Evolutionary conservation across 1,140 invertebrate genomes (phyloP), one percentile per base, ranked within the genome.

Genomic region (Diorhabda sublineata): DNA sequence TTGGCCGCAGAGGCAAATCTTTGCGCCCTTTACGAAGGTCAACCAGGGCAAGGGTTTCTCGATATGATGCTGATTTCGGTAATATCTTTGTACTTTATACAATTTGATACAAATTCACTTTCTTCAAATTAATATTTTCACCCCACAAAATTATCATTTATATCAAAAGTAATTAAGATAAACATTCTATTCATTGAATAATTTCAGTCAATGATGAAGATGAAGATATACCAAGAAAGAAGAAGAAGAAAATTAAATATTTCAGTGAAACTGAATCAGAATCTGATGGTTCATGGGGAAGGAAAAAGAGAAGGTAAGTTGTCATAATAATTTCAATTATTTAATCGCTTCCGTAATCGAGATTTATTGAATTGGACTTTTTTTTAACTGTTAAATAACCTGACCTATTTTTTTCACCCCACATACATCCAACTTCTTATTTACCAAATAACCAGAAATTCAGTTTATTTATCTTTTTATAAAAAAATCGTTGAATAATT

Each of bases 21-120:
- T 67, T 69, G 3, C 78, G 81, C 42, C 81, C 85, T 8, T 83
- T 87, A 3, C 77, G 88, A 70, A 80, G 88, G 69, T 89, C 87
- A 2, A 86, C 85, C 0, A 78, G 87, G 56, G 82, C 85, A 0
- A 80, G 87, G 68, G 45, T 59, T 5, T 84, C 83, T 2, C 78
- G 86, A 58, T 87, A 85, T 64, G 86, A 88, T 69, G 82, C 82
- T 71, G 86, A 88, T 71, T 88, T 88, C 64, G 87, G 85, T 85
- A 76, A 84, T 82, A 82, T 68, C 26, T 58, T 26, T 26, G 26
- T 26, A 26, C 26, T 26, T 26, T 52, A 72, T 52, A 44, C 62
- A 58, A 11, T 60, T 61, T 66, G 1, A 7, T n/a, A 56, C 52
- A 6, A n/a, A 56, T 7, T 7, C 52, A 7, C 52, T n/a, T 56